These are phyloP conservation scores for Euphydryas editha DNA, from an alignment of 2,888 invertebrate genomes.

Conservation along the genomic window DNA sequence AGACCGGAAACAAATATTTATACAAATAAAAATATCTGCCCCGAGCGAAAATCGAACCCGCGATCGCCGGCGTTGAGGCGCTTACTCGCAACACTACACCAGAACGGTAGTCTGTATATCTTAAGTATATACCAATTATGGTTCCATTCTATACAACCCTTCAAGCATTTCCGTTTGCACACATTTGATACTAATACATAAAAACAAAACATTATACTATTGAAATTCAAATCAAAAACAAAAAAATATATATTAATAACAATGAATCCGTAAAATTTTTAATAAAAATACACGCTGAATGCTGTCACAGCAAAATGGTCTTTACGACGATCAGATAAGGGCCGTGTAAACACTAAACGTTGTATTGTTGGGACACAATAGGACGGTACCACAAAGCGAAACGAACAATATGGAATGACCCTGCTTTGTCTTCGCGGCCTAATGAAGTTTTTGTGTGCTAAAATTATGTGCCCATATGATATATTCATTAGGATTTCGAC, in stretches of 20 bases:
- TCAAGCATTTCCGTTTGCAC: not conserved
- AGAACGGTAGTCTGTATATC: no score
- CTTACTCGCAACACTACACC: no score
- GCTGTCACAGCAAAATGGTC: constrained; percentile 23
- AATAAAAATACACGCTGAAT: constrained; percentile 21
- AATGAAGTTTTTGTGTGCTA: constrained; percentile 52
- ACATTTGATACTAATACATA: not conserved
- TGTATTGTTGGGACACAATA: constrained; percentile 13
- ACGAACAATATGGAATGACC: constrained; percentile 44
- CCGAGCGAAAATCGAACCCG: no score
- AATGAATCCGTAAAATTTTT: constrained; percentile 21
- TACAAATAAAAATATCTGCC: no score
- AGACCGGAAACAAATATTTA: no score
- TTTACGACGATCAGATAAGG: constrained; percentile 30
- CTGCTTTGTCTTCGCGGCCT: constrained; percentile 48
- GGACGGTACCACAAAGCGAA: constrained; percentile 33
- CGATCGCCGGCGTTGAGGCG: no score
- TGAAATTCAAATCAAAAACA: constrained; percentile 5
- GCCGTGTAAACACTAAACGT: constrained; percentile 8
- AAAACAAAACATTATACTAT: not conserved
- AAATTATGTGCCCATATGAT: constrained; percentile 43
- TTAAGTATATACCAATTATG: no score
- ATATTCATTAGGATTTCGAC: constrained; percentile 32
- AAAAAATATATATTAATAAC: not conserved
- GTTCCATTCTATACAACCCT: no score